These are phyloP conservation scores for Therioaphis trifolii DNA, from an alignment of 2,888 invertebrate species.

Conservation along the genomic window DNA sequence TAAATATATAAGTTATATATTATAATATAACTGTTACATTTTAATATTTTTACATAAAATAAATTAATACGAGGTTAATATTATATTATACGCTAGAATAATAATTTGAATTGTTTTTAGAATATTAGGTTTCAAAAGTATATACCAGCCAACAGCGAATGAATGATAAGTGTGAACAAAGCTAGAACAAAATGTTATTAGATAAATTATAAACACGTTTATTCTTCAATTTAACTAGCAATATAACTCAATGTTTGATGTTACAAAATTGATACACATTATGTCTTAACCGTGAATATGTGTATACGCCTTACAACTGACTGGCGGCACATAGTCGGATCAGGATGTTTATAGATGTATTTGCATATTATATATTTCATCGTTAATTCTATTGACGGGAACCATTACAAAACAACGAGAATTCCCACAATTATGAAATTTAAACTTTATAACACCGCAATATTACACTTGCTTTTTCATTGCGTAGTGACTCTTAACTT, in stretches of 20 bases:
- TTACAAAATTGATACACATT: background rate
- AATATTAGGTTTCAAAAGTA: too few species aligned
- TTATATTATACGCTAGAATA: too few species aligned
- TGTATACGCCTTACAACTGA: background rate
- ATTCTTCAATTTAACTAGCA: too few species aligned
- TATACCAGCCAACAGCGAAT: too few species aligned
- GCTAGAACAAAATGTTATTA: too few species aligned
- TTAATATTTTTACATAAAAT: too few species aligned
- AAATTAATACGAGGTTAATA: too few species aligned
- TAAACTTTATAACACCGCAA: conserved; percentile 17
- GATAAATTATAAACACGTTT: too few species aligned
- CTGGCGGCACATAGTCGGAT: conserved; percentile 34
- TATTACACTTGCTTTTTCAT: conserved; percentile 13
- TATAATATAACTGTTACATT: too few species aligned
- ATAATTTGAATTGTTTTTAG: too few species aligned
- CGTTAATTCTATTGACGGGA: conserved; percentile 37
- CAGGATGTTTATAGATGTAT: background rate
- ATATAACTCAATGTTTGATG: background rate
- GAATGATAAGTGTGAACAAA: too few species aligned
- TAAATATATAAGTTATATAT: too few species aligned
- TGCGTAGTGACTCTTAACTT: background rate
- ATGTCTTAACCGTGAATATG: background rate
- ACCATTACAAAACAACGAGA: conserved; percentile 40
- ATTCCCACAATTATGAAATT: conserved; percentile 1
- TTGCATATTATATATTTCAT: background rate